Conservation (phyloP, 2,888 invertebrate genomes). For the Germaria angustata region DNA sequence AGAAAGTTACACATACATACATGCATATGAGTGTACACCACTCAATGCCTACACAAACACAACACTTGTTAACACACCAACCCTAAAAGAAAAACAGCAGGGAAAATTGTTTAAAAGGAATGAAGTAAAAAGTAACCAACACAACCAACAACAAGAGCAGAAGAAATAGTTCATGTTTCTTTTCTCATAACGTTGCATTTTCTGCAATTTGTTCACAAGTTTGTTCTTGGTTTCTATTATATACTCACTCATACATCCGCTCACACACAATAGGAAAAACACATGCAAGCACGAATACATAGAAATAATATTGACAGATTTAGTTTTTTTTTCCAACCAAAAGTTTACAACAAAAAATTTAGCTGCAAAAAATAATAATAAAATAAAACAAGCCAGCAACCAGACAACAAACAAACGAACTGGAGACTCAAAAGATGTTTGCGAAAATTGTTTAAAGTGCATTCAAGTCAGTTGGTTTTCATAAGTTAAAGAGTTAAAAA, state of each 20-base stretch:
- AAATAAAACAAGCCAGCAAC: constrained; percentile 18
- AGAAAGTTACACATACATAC: neutral
- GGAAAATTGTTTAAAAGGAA: neutral
- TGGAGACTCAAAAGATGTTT: constrained; percentile 36
- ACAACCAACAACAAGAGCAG: neutral
- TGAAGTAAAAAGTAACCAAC: neutral
- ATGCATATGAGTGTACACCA: too few species aligned
- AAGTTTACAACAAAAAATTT: constrained; percentile 16
- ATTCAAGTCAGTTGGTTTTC: constrained; percentile 59
- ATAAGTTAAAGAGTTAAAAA: constrained; percentile 61
- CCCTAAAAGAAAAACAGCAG: neutral
- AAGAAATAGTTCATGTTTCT: constrained; percentile 44
- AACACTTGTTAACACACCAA: constrained; percentile 13
- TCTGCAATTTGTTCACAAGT: constrained; percentile 36
- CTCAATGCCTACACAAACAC: neutral
- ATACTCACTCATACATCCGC: neutral
- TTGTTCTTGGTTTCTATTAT: constrained; percentile 16
- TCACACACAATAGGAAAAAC: neutral
- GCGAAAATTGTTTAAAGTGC: constrained; percentile 47
- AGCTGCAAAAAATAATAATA: constrained; percentile 21
- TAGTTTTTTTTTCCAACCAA: constrained; percentile 35
- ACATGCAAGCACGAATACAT: neutral
- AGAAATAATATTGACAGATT: constrained; percentile 59
- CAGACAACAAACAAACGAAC: constrained; percentile 1
- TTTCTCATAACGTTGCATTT: constrained; percentile 62